Evolutionary conservation across 2,113 vertebrate species (phyloP).

Genomic region (Sterna hirundo): DNA sequence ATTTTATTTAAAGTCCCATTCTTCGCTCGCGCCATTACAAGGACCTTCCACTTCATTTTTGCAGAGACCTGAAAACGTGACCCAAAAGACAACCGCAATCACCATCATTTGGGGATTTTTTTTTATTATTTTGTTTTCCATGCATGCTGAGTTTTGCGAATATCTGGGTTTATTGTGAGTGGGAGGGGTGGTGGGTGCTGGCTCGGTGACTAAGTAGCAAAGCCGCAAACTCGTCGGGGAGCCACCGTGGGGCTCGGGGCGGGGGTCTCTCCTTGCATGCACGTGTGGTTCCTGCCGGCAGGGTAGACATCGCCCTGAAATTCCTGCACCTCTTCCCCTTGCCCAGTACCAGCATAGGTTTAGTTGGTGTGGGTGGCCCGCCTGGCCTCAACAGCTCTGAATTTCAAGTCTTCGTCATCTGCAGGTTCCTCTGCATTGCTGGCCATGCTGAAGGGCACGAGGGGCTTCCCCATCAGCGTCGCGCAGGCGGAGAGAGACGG

Average conservation of each 20-base stretch:
- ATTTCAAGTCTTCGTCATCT: neutral
- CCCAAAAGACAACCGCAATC: neutral
- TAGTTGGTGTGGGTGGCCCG: neutral
- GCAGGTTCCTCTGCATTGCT: neutral
- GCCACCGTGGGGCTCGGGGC: neutral
- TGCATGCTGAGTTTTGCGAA: neutral
- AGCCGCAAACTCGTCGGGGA: neutral
- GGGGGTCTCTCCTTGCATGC: neutral
- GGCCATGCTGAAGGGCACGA: neutral
- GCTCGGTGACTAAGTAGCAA: neutral
- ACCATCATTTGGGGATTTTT: neutral
- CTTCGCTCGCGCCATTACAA: neutral
- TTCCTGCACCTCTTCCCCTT: neutral
- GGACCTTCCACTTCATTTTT: neutral
- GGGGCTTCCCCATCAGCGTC: neutral
- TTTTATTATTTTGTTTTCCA: neutral
- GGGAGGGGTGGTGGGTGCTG: neutral
- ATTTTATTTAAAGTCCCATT: constrained; percentile 52
- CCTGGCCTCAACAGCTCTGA: neutral
- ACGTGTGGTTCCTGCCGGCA: neutral
- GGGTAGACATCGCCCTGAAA: neutral
- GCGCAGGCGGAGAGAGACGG: neutral
- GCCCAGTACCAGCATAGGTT: neutral
- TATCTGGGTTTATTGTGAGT: neutral
- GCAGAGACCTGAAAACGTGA: neutral